Base-by-base conservation (phyloP, 2,888 invertebrate species). In the Agrotis segetum region DNA sequence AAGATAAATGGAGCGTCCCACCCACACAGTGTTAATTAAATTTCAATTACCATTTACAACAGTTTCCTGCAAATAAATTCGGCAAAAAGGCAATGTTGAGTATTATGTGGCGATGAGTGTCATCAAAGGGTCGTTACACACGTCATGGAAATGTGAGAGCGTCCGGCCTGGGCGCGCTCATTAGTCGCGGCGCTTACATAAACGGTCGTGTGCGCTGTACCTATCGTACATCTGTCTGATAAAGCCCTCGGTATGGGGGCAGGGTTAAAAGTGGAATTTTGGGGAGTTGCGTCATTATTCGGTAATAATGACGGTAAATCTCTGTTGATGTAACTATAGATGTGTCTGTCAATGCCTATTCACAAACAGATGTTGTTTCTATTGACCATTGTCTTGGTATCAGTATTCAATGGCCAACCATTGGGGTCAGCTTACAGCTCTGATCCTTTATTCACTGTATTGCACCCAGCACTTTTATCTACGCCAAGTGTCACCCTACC, bases 101-200 rank as follows among this genome's bases (percentile, higher is more conserved):
- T 73, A 62, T 79, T 82, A 70, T 74, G 79, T 76, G 70, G 70
- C 67, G 78, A 69, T 69, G 81, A 76, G 69, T 77, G 82, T 83
- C 84, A 88, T 89, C 84, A 88, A 86, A 82, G 69, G 70, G 82
- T 87, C 87, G 81, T 88, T 88, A 85, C 85, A 83, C 75, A 82
- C 80, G 71, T 84, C 86, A 84, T 78, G 71, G 79, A 78, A 83
- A 83, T 72, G 70, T 79, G 81, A 82, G 78, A 80, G 81, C 76
- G 70, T 74, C 77, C 80, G 71, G 69, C 73, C 70, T 64, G 79
- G 69, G 13, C 53, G 55, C 76, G 71, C 79, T 82, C 81, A 85
- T 85, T 85, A 87, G 85, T 82, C 70, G 74, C 58, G 71, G 61
- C 62, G 77, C 81, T 79, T 80, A 83, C 70, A 76, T 72, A 70